A percentile compares a stretch with the other conserved stretches of the same genome.
Evolutionary conservation across 1,140 invertebrate genomes (phyloP).

Genomic region (Drosophila arizonae): DNA sequence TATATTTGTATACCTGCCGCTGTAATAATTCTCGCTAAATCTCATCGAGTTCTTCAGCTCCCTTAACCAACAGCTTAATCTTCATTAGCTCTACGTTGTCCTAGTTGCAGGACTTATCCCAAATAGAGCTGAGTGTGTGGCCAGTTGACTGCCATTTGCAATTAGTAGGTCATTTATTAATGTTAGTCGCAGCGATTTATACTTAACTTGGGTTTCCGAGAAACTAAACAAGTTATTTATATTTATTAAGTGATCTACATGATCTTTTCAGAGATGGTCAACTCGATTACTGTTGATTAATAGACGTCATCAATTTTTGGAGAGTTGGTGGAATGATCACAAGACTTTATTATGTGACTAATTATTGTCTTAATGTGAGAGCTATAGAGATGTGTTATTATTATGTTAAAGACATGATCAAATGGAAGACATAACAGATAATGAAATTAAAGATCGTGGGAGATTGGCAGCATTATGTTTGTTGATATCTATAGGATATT

Average conservation of each 20-base stretch:
- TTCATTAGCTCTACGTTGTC: constrained; percentile 49
- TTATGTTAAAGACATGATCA: too few species aligned
- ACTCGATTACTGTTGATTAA: background rate
- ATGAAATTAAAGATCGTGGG: too few species aligned
- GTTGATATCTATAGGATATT: too few species aligned
- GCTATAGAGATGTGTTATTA: background rate
- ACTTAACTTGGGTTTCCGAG: constrained; percentile 3
- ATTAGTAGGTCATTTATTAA: constrained; percentile 64
- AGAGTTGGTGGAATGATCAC: too few species aligned
- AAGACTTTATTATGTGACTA: too few species aligned
- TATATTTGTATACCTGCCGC: constrained; percentile 59
- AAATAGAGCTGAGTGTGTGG: constrained; percentile 38
- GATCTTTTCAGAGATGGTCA: background rate
- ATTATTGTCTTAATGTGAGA: background rate
- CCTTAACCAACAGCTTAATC: constrained; percentile 49
- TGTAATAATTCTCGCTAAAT: constrained; percentile 56
- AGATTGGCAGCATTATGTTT: too few species aligned
- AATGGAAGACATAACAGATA: too few species aligned
- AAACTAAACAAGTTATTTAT: constrained; percentile 19
- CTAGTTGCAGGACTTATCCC: constrained; percentile 4
- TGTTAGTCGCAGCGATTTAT: constrained; percentile 48
- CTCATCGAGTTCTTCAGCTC: constrained; percentile 3
- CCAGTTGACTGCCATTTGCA: constrained; percentile 20
- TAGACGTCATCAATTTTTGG: too few species aligned
- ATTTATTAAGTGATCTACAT: background rate